Percentiles rank a stretch among this genome's conserved stretches.
Evolutionary conservation across 1,140 invertebrate genomes (phyloP).

Genomic region (Micrasema longulum): DNA sequence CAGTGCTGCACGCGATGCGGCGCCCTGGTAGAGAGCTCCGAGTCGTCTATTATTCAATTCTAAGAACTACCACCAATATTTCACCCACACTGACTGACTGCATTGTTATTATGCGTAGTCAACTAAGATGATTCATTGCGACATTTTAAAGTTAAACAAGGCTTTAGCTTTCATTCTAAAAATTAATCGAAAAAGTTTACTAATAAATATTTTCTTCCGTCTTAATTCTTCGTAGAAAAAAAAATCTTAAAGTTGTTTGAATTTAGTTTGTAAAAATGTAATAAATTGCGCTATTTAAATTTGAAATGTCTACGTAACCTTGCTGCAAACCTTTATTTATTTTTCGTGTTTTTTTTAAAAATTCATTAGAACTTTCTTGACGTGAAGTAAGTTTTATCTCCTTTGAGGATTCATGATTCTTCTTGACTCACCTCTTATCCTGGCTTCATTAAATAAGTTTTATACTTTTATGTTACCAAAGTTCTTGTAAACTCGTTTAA

Average conservation of each 20-base stretch:
- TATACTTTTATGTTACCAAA: not conserved
- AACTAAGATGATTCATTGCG: constrained; percentile 9
- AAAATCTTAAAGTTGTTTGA: too few relatives aligned
- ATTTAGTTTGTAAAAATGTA: too few relatives aligned
- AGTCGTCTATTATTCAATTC: constrained; percentile 22
- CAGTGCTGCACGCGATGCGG: too few relatives aligned
- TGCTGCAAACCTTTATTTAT: too few relatives aligned
- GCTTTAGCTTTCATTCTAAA: not conserved
- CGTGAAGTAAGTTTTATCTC: not conserved
- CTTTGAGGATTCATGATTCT: constrained; percentile 15
- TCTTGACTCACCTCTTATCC: constrained; percentile 11
- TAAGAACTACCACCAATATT: constrained; percentile 21
- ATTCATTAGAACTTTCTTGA: not conserved
- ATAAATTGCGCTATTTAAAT: too few relatives aligned
- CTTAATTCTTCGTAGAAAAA: too few relatives aligned
- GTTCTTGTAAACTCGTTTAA: constrained; percentile 17
- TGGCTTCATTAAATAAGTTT: constrained; percentile 4
- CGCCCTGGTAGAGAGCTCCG: not conserved
- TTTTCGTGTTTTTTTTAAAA: not conserved
- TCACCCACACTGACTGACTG: constrained; percentile 14
- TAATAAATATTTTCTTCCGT: too few relatives aligned
- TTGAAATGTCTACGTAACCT: too few relatives aligned
- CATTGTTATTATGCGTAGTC: constrained; percentile 4
- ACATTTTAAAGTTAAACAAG: constrained; percentile 13
- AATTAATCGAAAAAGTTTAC: too few relatives aligned